phyloP scores from a whole-genome alignment of 2,888 invertebrate genomes.

The Charanyca ferruginea region DNA sequence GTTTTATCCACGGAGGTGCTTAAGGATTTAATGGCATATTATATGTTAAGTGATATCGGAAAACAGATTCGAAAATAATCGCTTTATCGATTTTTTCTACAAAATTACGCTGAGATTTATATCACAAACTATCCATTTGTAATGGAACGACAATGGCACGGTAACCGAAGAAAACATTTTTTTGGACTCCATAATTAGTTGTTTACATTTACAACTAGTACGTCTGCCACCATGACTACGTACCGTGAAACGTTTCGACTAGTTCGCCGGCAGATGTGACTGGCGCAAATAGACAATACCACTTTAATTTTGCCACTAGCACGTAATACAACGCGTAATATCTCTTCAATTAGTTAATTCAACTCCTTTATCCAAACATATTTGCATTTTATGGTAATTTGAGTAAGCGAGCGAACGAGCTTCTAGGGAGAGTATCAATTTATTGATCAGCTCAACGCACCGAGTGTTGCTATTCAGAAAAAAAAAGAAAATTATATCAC shows the following conservation, averaged over 20 bases:
- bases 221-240: slow-evolving; percentile 55
- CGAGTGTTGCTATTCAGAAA: slow-evolving; percentile 12
- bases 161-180: slow-evolving; percentile 36
- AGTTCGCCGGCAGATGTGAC: slow-evolving; percentile 58
- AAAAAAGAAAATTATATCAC: not conserved
- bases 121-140: slow-evolving; percentile 15
- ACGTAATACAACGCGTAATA: slow-evolving; percentile 28
- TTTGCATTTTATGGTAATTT: slow-evolving; percentile 54
- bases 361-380: slow-evolving; percentile 46
- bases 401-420: slow-evolving; percentile 26
- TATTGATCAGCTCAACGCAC: slow-evolving; percentile 25
- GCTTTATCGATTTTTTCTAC: slow-evolving; percentile 36
- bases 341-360: slow-evolving; percentile 53
- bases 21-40: slow-evolving; percentile 43
- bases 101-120: slow-evolving; percentile 30
- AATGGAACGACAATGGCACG: slow-evolving; percentile 9
- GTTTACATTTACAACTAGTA: slow-evolving; percentile 52
- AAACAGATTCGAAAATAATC: slow-evolving; percentile 43
- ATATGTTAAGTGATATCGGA: slow-evolving; percentile 37
- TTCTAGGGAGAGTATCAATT: slow-evolving; percentile 33
- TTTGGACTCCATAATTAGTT: slow-evolving; percentile 51
- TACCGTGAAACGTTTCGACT: slow-evolving; percentile 59
- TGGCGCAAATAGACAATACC: slow-evolving; percentile 67
- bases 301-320: slow-evolving; percentile 55
- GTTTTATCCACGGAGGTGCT: slow-evolving; percentile 52